Percentiles rank a stretch among this genome's conserved stretches.
phyloP scores from a whole-genome alignment of 2,797 vertebrate genomes.

The Champsocephalus gunnari region DNA sequence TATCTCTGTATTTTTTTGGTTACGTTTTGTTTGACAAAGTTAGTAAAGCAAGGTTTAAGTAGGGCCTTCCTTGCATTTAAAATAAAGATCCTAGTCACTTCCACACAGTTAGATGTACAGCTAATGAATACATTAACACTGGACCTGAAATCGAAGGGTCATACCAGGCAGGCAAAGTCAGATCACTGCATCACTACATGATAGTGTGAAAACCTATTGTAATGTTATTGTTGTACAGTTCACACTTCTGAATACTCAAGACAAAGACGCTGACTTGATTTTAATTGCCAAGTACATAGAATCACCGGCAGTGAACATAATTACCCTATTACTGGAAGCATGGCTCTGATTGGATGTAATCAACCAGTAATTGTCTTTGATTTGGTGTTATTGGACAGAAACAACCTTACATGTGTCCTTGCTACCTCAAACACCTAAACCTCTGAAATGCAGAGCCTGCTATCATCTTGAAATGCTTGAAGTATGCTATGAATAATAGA shows the following conservation, averaged over 20 bases:
- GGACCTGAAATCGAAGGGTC: too few species aligned
- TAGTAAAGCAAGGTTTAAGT: too few species aligned
- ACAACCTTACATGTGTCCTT: constrained; percentile 17
- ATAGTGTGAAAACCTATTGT: background rate
- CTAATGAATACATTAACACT: too few species aligned
- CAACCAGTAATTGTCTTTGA: constrained; percentile 39
- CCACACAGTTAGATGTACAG: too few species aligned
- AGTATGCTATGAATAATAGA: constrained; percentile 56
- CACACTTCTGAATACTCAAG: constrained; percentile 3
- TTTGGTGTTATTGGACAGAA: constrained; percentile 25
- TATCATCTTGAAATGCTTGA: constrained; percentile 21
- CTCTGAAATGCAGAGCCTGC: constrained; percentile 13
- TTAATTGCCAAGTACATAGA: constrained; percentile 39
- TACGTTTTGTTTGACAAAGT: too few species aligned
- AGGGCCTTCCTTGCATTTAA: too few species aligned
- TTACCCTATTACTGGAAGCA: constrained; percentile 36
- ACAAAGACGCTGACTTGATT: constrained; percentile 32
- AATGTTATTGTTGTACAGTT: constrained; percentile 18
- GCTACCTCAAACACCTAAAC: constrained; percentile 11
- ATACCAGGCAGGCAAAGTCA: too few species aligned
- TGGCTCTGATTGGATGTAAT: constrained; percentile 60
- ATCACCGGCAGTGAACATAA: constrained; percentile 53
- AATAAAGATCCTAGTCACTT: too few species aligned
- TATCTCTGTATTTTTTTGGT: too few species aligned
- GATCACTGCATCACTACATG: too few species aligned